Evolutionary conservation across 2,888 invertebrate genomes (phyloP).

Genomic region (Tenthredo livida): DNA sequence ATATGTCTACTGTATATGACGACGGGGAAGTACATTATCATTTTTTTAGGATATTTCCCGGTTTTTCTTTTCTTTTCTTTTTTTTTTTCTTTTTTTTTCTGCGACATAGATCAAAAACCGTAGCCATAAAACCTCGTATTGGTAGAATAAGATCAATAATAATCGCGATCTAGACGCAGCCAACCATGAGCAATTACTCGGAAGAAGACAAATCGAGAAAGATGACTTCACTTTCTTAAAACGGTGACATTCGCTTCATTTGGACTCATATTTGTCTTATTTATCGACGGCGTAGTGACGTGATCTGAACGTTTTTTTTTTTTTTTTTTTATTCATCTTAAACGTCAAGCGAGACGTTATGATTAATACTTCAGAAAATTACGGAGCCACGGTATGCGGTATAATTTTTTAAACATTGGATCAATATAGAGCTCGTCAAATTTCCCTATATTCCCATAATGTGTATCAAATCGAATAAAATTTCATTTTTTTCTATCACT

Average conservation of each 20-base stretch:
- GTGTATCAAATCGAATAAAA: not conserved
- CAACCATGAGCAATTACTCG: not conserved
- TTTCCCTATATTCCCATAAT: not conserved
- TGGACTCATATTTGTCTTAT: slow-evolving; percentile 14
- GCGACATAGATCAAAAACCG: not conserved
- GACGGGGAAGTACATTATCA: slow-evolving; percentile 29
- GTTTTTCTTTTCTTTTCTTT: not conserved
- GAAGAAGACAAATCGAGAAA: not conserved
- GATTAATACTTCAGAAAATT: slow-evolving; percentile 3
- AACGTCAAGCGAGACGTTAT: not conserved
- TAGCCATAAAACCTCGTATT: not conserved
- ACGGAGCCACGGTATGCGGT: not conserved
- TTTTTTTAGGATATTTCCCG: slow-evolving; percentile 17
- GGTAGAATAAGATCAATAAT: not conserved
- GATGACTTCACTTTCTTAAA: slow-evolving; percentile 3
- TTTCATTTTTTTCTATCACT: not conserved
- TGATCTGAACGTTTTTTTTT: not conserved
- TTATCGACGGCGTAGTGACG: slow-evolving; percentile 26
- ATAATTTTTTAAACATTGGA: not conserved
- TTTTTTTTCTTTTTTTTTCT: not conserved
- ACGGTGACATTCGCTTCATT: not conserved
- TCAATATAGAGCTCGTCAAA: not conserved
- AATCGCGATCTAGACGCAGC: not conserved
- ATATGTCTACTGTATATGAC: slow-evolving; percentile 45
- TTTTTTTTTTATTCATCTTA: not conserved